Base-by-base conservation (phyloP, 2,113 vertebrate genomes). In the Cepphus grylle region DNA sequence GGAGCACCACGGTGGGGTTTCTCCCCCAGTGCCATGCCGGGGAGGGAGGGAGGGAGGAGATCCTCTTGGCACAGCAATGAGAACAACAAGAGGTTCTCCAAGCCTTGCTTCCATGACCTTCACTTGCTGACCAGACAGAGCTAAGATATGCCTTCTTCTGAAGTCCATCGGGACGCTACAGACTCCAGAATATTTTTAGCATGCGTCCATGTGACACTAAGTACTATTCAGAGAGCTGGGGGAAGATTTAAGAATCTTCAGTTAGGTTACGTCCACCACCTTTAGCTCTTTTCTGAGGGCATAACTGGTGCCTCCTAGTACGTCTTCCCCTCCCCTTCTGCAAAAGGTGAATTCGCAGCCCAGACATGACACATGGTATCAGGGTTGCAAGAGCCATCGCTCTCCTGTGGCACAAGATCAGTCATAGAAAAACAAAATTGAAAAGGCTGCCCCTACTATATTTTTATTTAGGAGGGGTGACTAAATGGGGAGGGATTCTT, bases 161-260 rank as follows among this genome's bases (percentile, higher is more conserved):
- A 88, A 85, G 84, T 63, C 94, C 79, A 82, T 61, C 2, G 1
- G 69, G 85, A 87, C 3, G 1, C 72, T 67, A 47, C 65, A 58
- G 71, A 55, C 82, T 83, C 53, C 36, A 21, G 82, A 89, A 63
- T 94, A 90, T 92, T 96, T 96, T 96, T 96, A 96, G 93, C 76
- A 40, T 16, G 58, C 69, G 34, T 43, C 90, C 90, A 84, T 9
- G 80, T 94, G 90, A 93, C 77, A 30, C 34, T 25, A 62, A 65
- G 69, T 84, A 63, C 66, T 95, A 66, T 59, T 87, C 76, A 67
- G 38, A 82, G 80, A 71, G 52, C 70, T 65, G 30, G n/a, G 43
- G 59, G 34, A 66, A 90, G 79, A 76, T 29, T 38, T 47, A 84
- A 74, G 53, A 56, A 88, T 45, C 40, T 40, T 40, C 49, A 50